A percentile compares a stretch with the other conserved stretches of the same genome.
Conservation (phyloP, 2,113 vertebrate species). For the Macroglossus sobrinus region DNA sequence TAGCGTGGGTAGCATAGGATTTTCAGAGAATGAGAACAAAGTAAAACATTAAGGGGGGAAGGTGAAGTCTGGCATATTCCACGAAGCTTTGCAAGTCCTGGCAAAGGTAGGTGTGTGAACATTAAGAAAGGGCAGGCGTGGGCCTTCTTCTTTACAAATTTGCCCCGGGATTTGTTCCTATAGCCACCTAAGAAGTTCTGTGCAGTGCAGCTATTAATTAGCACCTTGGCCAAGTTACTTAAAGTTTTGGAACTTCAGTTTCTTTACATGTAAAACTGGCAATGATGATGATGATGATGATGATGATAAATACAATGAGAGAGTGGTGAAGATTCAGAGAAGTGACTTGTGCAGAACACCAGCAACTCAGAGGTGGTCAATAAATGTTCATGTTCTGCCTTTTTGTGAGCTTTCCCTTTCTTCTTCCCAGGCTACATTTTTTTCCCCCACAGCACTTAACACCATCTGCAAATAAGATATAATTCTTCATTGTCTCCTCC, state of each 20-base stretch:
- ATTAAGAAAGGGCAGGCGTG: background rate
- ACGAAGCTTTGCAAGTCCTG: background rate
- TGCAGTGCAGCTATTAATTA: background rate
- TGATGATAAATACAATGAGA: background rate
- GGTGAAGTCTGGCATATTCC: background rate
- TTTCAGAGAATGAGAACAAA: background rate
- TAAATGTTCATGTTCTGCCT: background rate
- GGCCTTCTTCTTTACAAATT: background rate
- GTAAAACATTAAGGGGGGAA: background rate
- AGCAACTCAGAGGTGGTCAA: background rate
- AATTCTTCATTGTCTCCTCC: background rate
- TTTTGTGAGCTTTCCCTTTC: background rate
- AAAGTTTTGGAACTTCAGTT: background rate
- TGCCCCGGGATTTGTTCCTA: background rate
- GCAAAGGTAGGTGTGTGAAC: background rate
- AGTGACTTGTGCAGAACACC: background rate
- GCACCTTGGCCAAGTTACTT: background rate
- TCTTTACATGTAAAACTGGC: background rate
- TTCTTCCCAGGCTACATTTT: background rate
- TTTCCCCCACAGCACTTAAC: background rate
- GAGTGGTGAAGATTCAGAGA: background rate
- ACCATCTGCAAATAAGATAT: background rate
- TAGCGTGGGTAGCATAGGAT: background rate
- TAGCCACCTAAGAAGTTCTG: background rate
- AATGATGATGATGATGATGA: too few species aligned